phyloP scores from a whole-genome alignment of 2,888 invertebrate species.

The Cheilosia pagana region DNA sequence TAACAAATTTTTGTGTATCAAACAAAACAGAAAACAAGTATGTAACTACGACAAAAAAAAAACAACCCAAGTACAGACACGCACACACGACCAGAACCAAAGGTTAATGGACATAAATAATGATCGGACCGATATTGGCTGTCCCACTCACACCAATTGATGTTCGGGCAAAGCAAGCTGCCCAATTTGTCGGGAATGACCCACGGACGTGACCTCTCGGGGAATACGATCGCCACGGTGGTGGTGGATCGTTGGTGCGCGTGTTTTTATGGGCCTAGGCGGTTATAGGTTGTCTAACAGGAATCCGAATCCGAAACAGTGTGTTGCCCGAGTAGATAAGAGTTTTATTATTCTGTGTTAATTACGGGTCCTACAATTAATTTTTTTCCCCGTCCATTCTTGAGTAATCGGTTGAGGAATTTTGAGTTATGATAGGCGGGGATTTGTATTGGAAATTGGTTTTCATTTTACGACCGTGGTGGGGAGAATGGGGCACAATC shows the following conservation, averaged over 20 bases:
- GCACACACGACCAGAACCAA: slow-evolving; percentile 36
- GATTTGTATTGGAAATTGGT: slow-evolving; percentile 52
- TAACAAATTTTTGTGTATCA: slow-evolving; percentile 68
- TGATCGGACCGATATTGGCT: slow-evolving; percentile 49
- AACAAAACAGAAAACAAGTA: slow-evolving; percentile 54
- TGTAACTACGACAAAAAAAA: slow-evolving; percentile 21
- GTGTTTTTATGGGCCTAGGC: slow-evolving; percentile 25
- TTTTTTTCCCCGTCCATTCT: slow-evolving; percentile 1
- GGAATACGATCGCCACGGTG: slow-evolving; percentile 22
- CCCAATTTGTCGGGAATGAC: slow-evolving; percentile 65
- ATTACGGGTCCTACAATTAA: slow-evolving; percentile 47
- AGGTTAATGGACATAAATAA: slow-evolving; percentile 74
- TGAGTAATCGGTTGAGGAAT: slow-evolving; percentile 63
- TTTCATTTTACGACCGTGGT: slow-evolving; percentile 48
- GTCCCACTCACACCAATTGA: slow-evolving; percentile 45
- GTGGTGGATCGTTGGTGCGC: slow-evolving; percentile 29
- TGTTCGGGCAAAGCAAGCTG: slow-evolving; percentile 10
- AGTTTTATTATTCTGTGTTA: slow-evolving; percentile 61
- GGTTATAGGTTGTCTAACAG: slow-evolving; percentile 61
- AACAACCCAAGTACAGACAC: slow-evolving; percentile 17
- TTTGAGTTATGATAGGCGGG: slow-evolving; percentile 41
- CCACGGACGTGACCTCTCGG: slow-evolving; percentile 51
- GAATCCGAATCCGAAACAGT: slow-evolving; percentile 28
- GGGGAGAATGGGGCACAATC: slow-evolving; percentile 13
- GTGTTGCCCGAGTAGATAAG: slow-evolving; percentile 44